Conservation (phyloP, 2,113 vertebrate species). For the Baryphthengus martii region DNA sequence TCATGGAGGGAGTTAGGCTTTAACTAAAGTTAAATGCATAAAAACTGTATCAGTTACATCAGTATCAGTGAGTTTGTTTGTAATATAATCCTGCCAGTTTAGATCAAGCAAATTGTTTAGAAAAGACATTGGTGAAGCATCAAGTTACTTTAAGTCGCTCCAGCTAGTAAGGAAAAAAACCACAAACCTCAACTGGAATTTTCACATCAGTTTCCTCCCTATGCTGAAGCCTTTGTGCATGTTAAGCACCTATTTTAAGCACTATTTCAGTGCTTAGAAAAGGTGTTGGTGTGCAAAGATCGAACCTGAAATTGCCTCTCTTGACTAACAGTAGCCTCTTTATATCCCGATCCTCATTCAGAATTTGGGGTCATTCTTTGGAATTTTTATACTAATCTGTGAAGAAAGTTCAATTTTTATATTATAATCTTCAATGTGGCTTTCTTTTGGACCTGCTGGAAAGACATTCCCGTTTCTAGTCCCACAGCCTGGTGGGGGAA, state of each 20-base stretch:
- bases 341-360: neutral
- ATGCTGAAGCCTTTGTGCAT: neutral
- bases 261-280: neutral
- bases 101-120: conserved; percentile 24
- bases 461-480: neutral
- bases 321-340: neutral
- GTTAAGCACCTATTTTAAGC: neutral
- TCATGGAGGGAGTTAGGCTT: neutral
- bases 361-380: neutral
- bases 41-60: conserved; percentile 34
- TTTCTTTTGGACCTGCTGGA: neutral
- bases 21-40: conserved; percentile 36
- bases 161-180: neutral
- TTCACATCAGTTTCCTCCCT: neutral
- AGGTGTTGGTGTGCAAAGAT: neutral
- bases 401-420: neutral
- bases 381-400: neutral
- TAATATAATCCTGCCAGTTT: conserved; percentile 10
- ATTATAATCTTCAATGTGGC: neutral
- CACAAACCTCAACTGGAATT: neutral
- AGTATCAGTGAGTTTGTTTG: neutral
- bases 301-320: neutral
- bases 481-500: neutral
- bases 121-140: conserved; percentile 8
- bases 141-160: neutral